A percentile compares a stretch with the other conserved stretches of the same genome.
phyloP scores from a whole-genome alignment of 2,888 invertebrate genomes.

The Belgica antarctica region DNA sequence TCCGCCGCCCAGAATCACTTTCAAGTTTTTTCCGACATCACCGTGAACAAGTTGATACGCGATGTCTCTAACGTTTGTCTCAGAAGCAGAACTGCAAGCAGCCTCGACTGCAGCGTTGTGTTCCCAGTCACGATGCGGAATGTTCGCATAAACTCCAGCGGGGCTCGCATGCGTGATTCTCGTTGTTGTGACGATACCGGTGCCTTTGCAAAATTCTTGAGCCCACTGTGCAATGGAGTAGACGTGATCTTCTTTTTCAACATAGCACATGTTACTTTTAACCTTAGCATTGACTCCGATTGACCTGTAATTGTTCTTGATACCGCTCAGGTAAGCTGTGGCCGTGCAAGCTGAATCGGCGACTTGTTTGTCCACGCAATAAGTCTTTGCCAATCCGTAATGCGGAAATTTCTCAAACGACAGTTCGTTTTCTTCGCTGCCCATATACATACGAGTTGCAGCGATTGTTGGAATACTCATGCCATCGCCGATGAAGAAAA shows the following conservation, averaged over 20 bases:
- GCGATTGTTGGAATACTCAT: conserved; percentile 21
- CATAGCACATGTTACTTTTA: too few relatives aligned
- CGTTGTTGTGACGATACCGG: conserved; percentile 72
- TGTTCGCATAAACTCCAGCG: conserved; percentile 62
- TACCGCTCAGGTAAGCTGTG: conserved; percentile 69
- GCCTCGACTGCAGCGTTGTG: conserved; percentile 59
- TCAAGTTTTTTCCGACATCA: conserved; percentile 65
- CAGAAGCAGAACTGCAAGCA: conserved; percentile 50
- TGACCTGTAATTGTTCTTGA: conserved; percentile 72
- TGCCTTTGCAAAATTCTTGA: conserved; percentile 53
- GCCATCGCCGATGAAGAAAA: conserved; percentile 31
- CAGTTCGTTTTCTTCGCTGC: conserved; percentile 71
- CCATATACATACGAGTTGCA: conserved; percentile 67
- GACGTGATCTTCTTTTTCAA: conserved; percentile 59
- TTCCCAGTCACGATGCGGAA: conserved; percentile 62
- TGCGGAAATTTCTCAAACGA: conserved; percentile 75
- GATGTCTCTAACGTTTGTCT: conserved; percentile 66
- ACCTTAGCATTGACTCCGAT: conserved; percentile 67
- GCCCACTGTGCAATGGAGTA: conserved; percentile 70
- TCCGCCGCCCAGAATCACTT: conserved; percentile 58
- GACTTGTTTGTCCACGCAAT: conserved; percentile 62
- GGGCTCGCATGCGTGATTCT: conserved; percentile 79
- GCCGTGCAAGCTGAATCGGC: conserved; percentile 58
- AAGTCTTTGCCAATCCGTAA: conserved; percentile 70
- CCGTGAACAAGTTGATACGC: conserved; percentile 68